These are phyloP conservation scores for Empis livida DNA, from an alignment of 2,888 invertebrate species.

Conservation along the genomic window DNA sequence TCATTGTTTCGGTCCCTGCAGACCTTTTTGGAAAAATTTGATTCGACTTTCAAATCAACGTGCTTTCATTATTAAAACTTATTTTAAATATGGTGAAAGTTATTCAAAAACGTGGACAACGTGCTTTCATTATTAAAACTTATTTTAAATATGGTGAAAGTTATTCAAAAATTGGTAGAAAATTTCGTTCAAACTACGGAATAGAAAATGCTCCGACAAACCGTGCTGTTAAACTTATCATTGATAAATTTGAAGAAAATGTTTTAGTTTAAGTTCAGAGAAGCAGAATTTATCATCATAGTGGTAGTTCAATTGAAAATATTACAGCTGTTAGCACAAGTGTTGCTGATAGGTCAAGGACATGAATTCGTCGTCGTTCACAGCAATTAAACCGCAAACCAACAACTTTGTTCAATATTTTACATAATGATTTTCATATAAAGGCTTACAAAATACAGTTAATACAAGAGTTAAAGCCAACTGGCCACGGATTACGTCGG, in stretches of 20 bases:
- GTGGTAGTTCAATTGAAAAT: background rate
- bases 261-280: too few species aligned
- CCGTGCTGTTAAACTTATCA: too few species aligned
- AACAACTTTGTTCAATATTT: constrained; percentile 14
- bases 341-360: constrained; percentile 14
- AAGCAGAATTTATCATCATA: too few species aligned
- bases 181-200: background rate
- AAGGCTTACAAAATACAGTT: constrained; percentile 11
- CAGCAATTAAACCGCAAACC: constrained; percentile 11
- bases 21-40: background rate
- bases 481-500: constrained; percentile 10
- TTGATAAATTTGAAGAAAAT: too few species aligned
- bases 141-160: too few species aligned
- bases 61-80: too few species aligned
- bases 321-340: constrained; percentile 13
- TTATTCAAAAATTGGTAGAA: background rate
- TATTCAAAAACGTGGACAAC: too few species aligned
- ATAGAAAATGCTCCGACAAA: background rate
- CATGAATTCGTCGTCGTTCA: constrained; percentile 12
- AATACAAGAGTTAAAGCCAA: background rate
- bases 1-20: too few species aligned
- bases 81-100: too few species aligned
- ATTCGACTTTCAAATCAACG: background rate
- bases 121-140: too few species aligned
- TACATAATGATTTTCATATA: constrained; percentile 13